Percentiles rank a stretch among this genome's conserved stretches.
Conservation (phyloP, 2,888 invertebrate genomes). For the Andrena praecox region DNA sequence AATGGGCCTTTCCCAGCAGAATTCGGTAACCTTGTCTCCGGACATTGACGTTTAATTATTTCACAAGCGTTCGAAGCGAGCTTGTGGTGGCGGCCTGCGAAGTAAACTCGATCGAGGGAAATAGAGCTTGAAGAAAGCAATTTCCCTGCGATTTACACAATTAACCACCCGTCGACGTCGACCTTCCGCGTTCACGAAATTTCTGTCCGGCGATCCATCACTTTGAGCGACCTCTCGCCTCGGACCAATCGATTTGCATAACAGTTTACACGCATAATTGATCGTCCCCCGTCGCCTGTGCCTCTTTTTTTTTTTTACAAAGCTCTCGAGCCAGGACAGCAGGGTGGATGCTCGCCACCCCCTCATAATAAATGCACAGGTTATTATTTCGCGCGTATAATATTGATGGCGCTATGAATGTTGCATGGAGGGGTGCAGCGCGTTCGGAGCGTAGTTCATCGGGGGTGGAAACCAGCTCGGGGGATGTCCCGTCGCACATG, state of each 20-base stretch:
- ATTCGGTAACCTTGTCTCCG: slow-evolving; percentile 5
- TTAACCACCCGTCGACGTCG: slow-evolving; percentile 31
- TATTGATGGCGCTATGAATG: slow-evolving; percentile 84
- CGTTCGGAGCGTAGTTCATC: slow-evolving; percentile 67
- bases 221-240: slow-evolving; percentile 36
- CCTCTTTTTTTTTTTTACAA: slow-evolving; percentile 41
- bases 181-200: background rate
- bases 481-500: slow-evolving; percentile 76
- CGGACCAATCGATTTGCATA: slow-evolving; percentile 78
- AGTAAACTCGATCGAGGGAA: no score
- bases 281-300: slow-evolving; percentile 57
- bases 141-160: background rate
- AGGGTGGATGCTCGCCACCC: slow-evolving; percentile 21
- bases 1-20: slow-evolving; percentile 5
- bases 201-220: slow-evolving; percentile 55
- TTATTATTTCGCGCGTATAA: slow-evolving; percentile 85
- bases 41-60: background rate
- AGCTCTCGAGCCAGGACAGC: slow-evolving; percentile 22
- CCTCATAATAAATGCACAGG: slow-evolving; percentile 82
- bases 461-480: slow-evolving; percentile 75
- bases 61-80: no score
- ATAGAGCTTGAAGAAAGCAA: background rate
- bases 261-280: slow-evolving; percentile 80
- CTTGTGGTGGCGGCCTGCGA: no score
- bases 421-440: slow-evolving; percentile 80